A percentile compares a stretch with the other conserved stretches of the same genome.
Evolutionary conservation across 1,140 invertebrate genomes (phyloP).

Genomic region (Diabrotica virgifera): DNA sequence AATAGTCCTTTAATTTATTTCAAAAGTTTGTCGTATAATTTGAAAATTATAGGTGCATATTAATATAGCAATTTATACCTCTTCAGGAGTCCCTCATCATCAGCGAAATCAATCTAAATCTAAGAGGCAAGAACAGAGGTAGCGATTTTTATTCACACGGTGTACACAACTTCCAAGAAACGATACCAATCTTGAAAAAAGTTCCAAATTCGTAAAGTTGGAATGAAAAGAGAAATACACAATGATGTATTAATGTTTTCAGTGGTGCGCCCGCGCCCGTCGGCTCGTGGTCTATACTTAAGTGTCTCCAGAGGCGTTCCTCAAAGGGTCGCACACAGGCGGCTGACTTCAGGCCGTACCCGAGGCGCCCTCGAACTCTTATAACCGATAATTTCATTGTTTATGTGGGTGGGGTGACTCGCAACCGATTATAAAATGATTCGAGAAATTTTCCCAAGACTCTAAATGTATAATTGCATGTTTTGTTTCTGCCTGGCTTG

Average conservation of each 20-base stretch:
- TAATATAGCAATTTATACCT: no score
- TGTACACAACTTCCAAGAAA: conserved; percentile 5
- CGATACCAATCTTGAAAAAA: conserved; percentile 12
- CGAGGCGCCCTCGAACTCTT: conserved; percentile 18
- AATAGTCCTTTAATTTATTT: no score
- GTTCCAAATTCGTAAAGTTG: conserved; percentile 9
- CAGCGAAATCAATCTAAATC: no score
- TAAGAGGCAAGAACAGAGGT: background rate
- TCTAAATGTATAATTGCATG: conserved; percentile 21
- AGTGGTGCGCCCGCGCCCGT: conserved; percentile 10
- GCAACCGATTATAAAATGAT: conserved; percentile 22
- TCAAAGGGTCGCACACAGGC: conserved; percentile 32
- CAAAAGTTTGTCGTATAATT: no score
- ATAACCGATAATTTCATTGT: conserved; percentile 34
- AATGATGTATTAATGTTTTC: conserved; percentile 29
- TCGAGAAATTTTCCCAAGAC: conserved; percentile 20
- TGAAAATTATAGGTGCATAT: no score
- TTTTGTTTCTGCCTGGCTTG: conserved; percentile 8
- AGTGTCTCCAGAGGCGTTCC: conserved; percentile 39
- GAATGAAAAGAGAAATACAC: conserved; percentile 16
- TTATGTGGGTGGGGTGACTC: conserved; percentile 33
- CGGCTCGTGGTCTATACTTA: conserved; percentile 40
- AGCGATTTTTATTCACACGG: conserved; percentile 2
- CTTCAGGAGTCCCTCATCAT: no score
- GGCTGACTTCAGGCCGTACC: conserved; percentile 23